Conservation (phyloP, 2,888 invertebrate genomes). For the Spisula solida region DNA sequence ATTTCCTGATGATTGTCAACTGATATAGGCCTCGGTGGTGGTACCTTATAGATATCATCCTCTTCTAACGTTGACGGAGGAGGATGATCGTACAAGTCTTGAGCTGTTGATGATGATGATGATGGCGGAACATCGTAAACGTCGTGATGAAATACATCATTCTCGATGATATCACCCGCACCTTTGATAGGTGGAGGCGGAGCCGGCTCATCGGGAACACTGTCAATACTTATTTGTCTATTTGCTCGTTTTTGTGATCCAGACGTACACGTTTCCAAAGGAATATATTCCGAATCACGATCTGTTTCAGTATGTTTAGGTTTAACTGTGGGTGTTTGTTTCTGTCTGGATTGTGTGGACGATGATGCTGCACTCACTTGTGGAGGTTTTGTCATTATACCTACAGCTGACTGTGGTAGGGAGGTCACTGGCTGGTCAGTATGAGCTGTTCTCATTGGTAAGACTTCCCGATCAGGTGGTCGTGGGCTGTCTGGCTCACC, state of each 20-base stretch:
- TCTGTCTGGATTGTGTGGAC: conserved; percentile 32
- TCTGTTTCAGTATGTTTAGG: conserved; percentile 53
- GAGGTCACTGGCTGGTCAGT: conserved; percentile 47
- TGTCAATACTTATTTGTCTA: conserved; percentile 80
- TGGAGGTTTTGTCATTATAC: conserved; percentile 62
- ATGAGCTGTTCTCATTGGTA: conserved; percentile 45
- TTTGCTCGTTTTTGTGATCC: conserved; percentile 65
- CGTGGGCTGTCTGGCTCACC: conserved; percentile 51
- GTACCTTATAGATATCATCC: conserved; percentile 71
- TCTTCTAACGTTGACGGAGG: conserved; percentile 66
- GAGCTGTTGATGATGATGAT: conserved; percentile 43
- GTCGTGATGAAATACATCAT: conserved; percentile 69
- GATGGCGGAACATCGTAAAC: conserved; percentile 79
- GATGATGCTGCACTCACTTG: conserved; percentile 21
- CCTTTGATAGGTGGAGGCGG: conserved; percentile 80
- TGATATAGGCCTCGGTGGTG: conserved; percentile 62
- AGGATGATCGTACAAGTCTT: conserved; percentile 72
- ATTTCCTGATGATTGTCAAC: conserved; percentile 54
- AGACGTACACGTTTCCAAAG: conserved; percentile 78
- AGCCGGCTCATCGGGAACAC: conserved; percentile 83
- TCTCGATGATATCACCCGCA: conserved; percentile 42
- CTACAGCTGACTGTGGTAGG: conserved; percentile 43
- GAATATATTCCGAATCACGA: conserved; percentile 75
- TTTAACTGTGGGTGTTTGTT: conserved; percentile 27
- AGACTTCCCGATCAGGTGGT: conserved; percentile 50